These are phyloP conservation scores for Chelon labrosus DNA, from an alignment of 2,797 vertebrate species.

Conservation along the genomic window DNA sequence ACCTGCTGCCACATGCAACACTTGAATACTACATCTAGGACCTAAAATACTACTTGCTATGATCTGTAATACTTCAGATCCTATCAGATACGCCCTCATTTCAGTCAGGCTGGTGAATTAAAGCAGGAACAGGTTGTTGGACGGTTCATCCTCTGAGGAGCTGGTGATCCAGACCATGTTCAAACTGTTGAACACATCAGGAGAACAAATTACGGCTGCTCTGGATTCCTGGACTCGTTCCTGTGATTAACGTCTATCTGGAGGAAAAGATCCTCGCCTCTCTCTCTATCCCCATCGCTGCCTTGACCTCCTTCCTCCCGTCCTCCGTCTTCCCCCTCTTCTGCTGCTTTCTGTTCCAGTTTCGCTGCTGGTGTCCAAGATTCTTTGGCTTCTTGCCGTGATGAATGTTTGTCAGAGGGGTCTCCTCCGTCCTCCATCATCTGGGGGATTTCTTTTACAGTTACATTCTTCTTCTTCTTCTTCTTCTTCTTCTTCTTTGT, in stretches of 20 bases:
- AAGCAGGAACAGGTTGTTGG: too few relatives aligned
- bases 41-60: too few relatives aligned
- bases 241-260: slow-evolving; percentile 50
- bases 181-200: too few relatives aligned
- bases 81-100: too few relatives aligned
- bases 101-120: too few relatives aligned
- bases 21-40: too few relatives aligned
- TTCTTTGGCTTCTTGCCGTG: slow-evolving; percentile 41
- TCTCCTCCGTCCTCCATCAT: neutral
- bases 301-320: slow-evolving; percentile 44
- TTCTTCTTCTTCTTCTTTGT: neutral
- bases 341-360: neutral
- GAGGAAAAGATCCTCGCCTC: slow-evolving; percentile 26
- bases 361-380: slow-evolving; percentile 4
- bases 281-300: slow-evolving; percentile 22
- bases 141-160: too few relatives aligned
- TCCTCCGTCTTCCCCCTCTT: neutral
- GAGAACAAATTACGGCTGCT: slow-evolving; percentile 35
- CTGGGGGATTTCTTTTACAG: neutral
- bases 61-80: too few relatives aligned
- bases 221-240: slow-evolving; percentile 6
- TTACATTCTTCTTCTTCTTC: neutral
- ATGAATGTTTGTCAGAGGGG: slow-evolving; percentile 36
- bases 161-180: too few relatives aligned
- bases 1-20: too few relatives aligned